Percentiles rank a stretch among this genome's conserved stretches.
phyloP scores from a whole-genome alignment of 1,140 invertebrate genomes.

The Phocides pigmalion region DNA sequence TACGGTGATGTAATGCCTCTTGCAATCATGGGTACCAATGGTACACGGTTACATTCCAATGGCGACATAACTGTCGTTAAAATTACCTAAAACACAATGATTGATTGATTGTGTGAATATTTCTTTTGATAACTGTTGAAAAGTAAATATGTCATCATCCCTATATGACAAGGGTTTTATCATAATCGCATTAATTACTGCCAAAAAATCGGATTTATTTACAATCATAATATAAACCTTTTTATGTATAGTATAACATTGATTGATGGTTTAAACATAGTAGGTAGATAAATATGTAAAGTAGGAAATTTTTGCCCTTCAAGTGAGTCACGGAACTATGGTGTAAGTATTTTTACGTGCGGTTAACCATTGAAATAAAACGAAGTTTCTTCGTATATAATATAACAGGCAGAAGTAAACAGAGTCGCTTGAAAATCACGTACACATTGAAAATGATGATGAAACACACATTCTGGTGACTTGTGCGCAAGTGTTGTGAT shows the following conservation, averaged over 20 bases:
- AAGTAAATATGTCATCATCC: not conserved
- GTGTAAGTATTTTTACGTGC: not conserved
- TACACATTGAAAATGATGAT: slow-evolving; percentile 33
- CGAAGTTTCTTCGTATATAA: not conserved
- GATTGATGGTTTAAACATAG: too few species aligned
- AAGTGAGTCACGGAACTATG: not conserved
- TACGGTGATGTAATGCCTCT: too few species aligned
- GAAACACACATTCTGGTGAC: slow-evolving; percentile 37
- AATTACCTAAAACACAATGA: too few species aligned
- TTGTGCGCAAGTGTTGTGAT: slow-evolving; percentile 34
- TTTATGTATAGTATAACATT: not conserved
- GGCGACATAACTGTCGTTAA: too few species aligned
- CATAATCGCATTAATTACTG: not conserved
- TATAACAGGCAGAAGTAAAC: not conserved
- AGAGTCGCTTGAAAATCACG: not conserved
- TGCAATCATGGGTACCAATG: too few species aligned
- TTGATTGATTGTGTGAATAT: too few species aligned
- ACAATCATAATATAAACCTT: not conserved
- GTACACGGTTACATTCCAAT: too few species aligned
- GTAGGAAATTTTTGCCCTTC: too few species aligned
- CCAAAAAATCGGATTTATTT: not conserved
- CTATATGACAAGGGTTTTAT: not conserved
- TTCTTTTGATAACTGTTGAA: too few species aligned
- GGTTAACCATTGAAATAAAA: not conserved
- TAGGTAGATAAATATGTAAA: too few species aligned